These are phyloP conservation scores for Zaprionus inermis DNA, from an alignment of 1,140 invertebrate genomes.

Conservation along the genomic window DNA sequence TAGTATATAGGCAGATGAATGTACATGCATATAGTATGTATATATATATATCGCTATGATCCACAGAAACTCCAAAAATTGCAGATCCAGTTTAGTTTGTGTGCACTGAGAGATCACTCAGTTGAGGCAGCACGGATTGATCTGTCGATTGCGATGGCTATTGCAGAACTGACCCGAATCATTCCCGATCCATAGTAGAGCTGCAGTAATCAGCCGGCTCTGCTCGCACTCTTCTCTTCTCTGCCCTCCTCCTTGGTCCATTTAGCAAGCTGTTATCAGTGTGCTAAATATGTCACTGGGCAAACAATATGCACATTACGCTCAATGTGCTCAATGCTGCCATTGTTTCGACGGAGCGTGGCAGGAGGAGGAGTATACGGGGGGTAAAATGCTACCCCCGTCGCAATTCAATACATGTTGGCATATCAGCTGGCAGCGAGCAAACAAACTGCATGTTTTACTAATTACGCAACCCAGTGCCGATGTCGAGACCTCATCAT, in stretches of 20 bases:
- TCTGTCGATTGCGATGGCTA: conserved; percentile 9
- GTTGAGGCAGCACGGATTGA: neutral
- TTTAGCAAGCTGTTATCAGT: conserved; percentile 41
- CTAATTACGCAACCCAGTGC: conserved; percentile 54
- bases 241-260: conserved; percentile 17
- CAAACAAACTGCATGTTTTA: conserved; percentile 37
- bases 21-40: neutral
- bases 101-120: neutral
- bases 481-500: neutral
- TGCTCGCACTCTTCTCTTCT: neutral
- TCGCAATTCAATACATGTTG: conserved; percentile 3
- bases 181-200: neutral
- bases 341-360: conserved; percentile 1
- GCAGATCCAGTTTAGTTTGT: neutral
- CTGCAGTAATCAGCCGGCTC: neutral
- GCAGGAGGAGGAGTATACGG: neutral
- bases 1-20: neutral
- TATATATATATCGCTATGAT: neutral
- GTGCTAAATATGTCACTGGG: conserved; percentile 32
- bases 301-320: conserved; percentile 22
- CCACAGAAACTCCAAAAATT: neutral
- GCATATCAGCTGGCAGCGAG: neutral
- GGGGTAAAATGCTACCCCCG: neutral
- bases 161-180: neutral
- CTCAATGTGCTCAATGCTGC: conserved; percentile 38